A percentile compares a stretch with the other conserved stretches of the same genome.
Conservation (phyloP, 2,888 invertebrate genomes). For the Mythimna ferrago region DNA sequence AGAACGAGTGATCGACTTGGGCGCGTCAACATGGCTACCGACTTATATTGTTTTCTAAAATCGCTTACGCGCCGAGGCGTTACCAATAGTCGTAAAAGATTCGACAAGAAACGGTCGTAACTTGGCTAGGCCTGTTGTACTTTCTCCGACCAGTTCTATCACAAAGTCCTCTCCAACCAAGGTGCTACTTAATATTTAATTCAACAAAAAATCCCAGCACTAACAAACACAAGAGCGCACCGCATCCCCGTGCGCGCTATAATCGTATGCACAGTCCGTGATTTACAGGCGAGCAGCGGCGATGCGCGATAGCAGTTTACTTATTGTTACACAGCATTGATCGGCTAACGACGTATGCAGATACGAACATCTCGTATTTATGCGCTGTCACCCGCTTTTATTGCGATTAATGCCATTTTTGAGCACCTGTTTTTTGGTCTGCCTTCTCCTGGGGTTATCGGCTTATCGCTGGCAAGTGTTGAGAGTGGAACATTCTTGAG, state of each 20-base stretch:
- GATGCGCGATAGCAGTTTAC: slow-evolving; percentile 83
- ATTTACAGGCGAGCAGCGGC: slow-evolving; percentile 77
- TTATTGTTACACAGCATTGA: slow-evolving; percentile 82
- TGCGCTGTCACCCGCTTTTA: slow-evolving; percentile 79
- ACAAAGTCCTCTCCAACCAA: neutral
- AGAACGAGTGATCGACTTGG: no score
- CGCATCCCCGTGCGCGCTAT: slow-evolving; percentile 46
- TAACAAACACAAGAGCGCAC: slow-evolving; percentile 56
- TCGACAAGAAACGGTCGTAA: no score
- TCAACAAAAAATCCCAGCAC: slow-evolving; percentile 31
- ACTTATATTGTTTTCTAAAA: no score
- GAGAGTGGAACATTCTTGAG: neutral
- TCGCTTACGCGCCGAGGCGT: no score
- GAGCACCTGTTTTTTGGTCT: slow-evolving; percentile 63
- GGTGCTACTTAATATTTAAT: neutral
- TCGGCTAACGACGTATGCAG: slow-evolving; percentile 76
- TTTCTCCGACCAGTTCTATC: neutral
- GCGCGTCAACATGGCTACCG: no score
- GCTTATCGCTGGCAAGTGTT: neutral
- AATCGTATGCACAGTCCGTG: slow-evolving; percentile 74
- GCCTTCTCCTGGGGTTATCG: slow-evolving; percentile 26
- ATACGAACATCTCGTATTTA: slow-evolving; percentile 72
- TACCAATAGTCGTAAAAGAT: no score
- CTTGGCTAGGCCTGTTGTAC: no score
- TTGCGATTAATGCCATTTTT: slow-evolving; percentile 76